phyloP scores from a whole-genome alignment of 1,140 invertebrate species.

The Cyrtorhinus lividipennis region DNA sequence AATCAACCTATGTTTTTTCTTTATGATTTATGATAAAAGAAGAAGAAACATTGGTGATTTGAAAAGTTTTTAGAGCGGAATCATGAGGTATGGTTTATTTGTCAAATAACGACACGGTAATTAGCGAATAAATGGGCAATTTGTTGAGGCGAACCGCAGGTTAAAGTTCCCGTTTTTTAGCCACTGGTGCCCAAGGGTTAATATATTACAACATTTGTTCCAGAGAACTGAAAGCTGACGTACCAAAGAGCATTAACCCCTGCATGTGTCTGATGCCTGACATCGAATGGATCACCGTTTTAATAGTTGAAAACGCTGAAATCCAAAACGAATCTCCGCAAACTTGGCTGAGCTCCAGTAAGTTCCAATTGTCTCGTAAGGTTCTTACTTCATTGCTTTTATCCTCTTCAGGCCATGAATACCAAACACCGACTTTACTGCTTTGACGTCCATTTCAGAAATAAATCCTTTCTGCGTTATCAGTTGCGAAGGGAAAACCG shows the following conservation, averaged over 20 bases:
- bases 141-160: not conserved
- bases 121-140: conserved; percentile 1
- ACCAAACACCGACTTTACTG: too few relatives aligned
- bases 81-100: not conserved
- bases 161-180: conserved; percentile 8
- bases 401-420: too few relatives aligned
- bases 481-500: conserved; percentile 37
- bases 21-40: not conserved
- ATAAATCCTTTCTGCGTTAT: conserved; percentile 41
- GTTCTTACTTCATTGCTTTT: not conserved
- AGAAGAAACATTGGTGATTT: not conserved
- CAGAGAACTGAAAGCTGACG: conserved; percentile 23
- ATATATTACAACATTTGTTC: conserved; percentile 7
- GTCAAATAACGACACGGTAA: not conserved
- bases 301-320: conserved; percentile 24
- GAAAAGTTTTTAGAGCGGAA: not conserved
- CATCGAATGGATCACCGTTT: conserved; percentile 25
- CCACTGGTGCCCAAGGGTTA: not conserved
- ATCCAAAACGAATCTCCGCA: not conserved
- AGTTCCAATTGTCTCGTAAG: not conserved
- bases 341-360: not conserved
- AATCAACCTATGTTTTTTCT: not conserved
- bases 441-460: too few relatives aligned
- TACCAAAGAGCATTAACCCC: conserved; percentile 17
- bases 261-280: conserved; percentile 23